phyloP scores from a whole-genome alignment of 1,140 invertebrate genomes.

The Trinorchestia longiramus region DNA sequence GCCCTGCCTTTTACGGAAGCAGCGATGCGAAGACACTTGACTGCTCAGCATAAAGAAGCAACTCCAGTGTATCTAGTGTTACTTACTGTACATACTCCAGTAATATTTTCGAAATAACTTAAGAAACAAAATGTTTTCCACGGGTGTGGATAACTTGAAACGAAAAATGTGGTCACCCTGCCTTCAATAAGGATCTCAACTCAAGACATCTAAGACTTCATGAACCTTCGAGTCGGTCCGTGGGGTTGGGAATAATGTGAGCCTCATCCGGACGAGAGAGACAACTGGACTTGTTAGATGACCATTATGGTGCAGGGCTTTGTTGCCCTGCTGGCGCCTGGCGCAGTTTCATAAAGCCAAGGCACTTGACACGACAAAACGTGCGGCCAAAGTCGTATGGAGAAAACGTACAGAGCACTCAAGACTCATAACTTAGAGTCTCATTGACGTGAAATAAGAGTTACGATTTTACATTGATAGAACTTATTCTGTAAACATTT shows the following conservation, averaged over 20 bases:
- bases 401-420: neutral
- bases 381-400: neutral
- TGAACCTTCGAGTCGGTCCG: neutral
- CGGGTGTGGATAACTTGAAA: neutral
- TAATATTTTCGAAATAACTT: neutral
- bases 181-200: neutral
- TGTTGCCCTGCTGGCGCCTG: neutral
- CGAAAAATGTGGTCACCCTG: neutral
- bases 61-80: neutral
- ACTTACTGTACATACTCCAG: neutral
- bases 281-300: slow-evolving; percentile 13
- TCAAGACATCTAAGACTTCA: neutral
- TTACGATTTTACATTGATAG: neutral
- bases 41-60: neutral
- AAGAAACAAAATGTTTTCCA: neutral
- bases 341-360: neutral
- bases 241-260: neutral
- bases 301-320: neutral
- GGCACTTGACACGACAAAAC: neutral
- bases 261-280: neutral
- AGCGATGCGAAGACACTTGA: neutral
- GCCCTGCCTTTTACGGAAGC: neutral
- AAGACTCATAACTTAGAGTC: neutral
- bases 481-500: neutral
- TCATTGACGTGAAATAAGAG: neutral